Conservation (phyloP, 2,888 invertebrate genomes). For the Habroteleia sp. region DNA sequence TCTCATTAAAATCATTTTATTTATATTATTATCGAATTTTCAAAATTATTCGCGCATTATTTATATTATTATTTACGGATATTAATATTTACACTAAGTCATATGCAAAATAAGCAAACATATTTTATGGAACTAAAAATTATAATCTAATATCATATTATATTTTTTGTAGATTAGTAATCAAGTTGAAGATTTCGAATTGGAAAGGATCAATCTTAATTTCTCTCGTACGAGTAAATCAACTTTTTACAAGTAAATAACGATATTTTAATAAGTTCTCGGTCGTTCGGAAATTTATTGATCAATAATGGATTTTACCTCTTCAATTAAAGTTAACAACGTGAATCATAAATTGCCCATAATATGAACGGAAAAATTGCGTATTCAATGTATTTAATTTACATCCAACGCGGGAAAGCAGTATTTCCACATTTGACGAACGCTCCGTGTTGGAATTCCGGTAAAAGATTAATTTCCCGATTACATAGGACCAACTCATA, state of each 20-base stretch:
- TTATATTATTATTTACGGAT: too few relatives aligned
- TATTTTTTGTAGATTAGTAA: neutral
- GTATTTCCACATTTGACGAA: constrained; percentile 30
- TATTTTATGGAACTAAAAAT: too few relatives aligned
- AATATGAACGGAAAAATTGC: constrained; percentile 14
- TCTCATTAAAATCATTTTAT: too few relatives aligned
- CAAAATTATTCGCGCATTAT: too few relatives aligned
- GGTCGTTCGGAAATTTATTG: constrained; percentile 16
- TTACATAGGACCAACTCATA: neutral
- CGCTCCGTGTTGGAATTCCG: constrained; percentile 4
- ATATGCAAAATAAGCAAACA: too few relatives aligned
- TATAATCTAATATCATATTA: too few relatives aligned
- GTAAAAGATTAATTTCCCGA: constrained; percentile 36
- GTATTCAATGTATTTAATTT: constrained; percentile 20
- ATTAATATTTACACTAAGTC: too few relatives aligned
- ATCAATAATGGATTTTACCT: constrained; percentile 3
- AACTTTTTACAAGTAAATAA: constrained; percentile 1
- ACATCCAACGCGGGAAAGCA: constrained; percentile 31
- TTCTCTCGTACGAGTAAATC: constrained; percentile 3
- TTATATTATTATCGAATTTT: too few relatives aligned
- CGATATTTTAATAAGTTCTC: constrained; percentile 17
- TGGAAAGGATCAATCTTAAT: constrained; percentile 11
- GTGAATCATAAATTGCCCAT: constrained; percentile 19
- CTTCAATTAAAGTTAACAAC: constrained; percentile 19
- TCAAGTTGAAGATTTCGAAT: neutral